Conservation (phyloP, 1,140 invertebrate species). For the Gonioctena quinquepunctata region DNA sequence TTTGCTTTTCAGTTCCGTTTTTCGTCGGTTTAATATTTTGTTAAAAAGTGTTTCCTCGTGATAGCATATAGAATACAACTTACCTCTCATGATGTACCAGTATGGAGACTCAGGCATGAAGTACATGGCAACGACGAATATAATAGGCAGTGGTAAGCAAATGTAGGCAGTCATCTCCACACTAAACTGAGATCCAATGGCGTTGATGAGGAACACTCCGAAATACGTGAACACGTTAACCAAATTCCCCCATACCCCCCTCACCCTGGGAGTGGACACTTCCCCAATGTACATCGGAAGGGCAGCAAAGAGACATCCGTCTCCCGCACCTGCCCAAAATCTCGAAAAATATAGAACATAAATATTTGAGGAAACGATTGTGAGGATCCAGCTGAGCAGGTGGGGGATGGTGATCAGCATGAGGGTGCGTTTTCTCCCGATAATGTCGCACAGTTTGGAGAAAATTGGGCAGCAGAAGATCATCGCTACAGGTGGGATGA, state of each 20-base stretch:
- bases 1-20: no score
- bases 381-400: conserved; percentile 28
- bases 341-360: conserved; percentile 34
- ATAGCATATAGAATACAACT: no score
- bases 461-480: conserved; percentile 21
- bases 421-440: conserved; percentile 37
- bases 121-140: conserved; percentile 9
- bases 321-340: conserved; percentile 40
- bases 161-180: conserved; percentile 25
- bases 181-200: conserved; percentile 43
- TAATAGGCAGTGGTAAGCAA: conserved; percentile 3
- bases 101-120: conserved; percentile 50
- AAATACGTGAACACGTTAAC: conserved; percentile 58
- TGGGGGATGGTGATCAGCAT: conserved; percentile 33
- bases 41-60: no score
- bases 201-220: conserved; percentile 57
- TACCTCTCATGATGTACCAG: conserved; percentile 30
- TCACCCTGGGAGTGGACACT: conserved; percentile 66
- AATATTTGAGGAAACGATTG: conserved; percentile 25
- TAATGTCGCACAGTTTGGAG: conserved; percentile 25
- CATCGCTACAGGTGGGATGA: conserved; percentile 10
- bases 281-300: conserved; percentile 67
- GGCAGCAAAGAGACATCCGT: conserved; percentile 40
- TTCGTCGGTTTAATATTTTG: no score
- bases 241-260: conserved; percentile 62